Evolutionary conservation across 2,888 invertebrate species (phyloP), one percentile per base, ranked within the genome.

Genomic region (Dione juno): DNA sequence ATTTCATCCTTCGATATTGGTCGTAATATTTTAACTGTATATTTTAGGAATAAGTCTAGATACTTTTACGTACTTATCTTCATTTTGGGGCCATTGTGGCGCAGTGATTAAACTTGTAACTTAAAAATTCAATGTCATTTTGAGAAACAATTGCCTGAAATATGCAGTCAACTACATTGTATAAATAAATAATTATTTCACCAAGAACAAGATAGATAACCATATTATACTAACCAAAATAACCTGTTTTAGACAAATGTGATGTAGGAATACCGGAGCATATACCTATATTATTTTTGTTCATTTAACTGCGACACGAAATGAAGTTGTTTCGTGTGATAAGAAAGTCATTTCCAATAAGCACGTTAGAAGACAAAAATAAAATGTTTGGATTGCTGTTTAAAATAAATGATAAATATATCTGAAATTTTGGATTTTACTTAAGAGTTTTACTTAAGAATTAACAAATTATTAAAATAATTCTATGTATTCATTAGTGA

Each of bases 21-120:
- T 89, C 92, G 90, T 92, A 91, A 92, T 90, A 91, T 88, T 91
- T 92, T 91, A 91, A 90, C 91, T 64, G 8, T 48, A 48, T 37
- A 11, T 64, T 35, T 45, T 28, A 28, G 28, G 9, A 14, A 61
- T 61, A 45, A n/a, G n/a, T 43, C 43, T 35, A 28, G 28, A 45
- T 61, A 45, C 45, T 45, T 57, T 57, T 57, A 37, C 10, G 11
- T 40, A 16, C 57, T 37, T 57, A 37, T 11, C n/a, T 37, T 16
- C 16, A 16, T 57, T 28, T 28, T 28, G 5, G 5, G 28, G 28
- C 28, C 5, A 5, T 28, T 28, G 28, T 28, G 28, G 28, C 28
- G 5, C 28, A 28, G 28, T 5, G 28, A 5, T 2, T 28, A 5
- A 28, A 28, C 28, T 3, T 28, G 2, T 28, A 5, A 28, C 28